Conservation (phyloP, 2,797 vertebrate species). For the Stomatorhinus walkeri region DNA sequence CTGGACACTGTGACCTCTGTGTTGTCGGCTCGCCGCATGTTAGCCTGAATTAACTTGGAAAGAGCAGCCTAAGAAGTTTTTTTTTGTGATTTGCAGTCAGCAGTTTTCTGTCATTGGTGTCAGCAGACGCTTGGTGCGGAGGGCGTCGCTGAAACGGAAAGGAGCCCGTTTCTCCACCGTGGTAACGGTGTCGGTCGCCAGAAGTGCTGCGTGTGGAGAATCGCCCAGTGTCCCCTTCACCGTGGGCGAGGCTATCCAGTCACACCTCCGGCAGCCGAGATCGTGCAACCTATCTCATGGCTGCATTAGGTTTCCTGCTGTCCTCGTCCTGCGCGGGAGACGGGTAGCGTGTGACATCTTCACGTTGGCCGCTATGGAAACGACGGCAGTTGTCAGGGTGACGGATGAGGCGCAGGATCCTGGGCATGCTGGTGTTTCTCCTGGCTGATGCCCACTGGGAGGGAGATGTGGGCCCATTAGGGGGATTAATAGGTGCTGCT, state of each 20-base stretch:
- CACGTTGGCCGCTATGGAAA: neutral
- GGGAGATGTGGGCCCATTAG: conserved; percentile 2
- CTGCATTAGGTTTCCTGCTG: neutral
- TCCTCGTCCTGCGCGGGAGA: neutral
- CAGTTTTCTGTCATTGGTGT: conserved; percentile 11
- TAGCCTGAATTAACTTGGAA: neutral
- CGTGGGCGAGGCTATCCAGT: neutral
- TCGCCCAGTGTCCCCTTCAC: neutral
- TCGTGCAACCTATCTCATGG: neutral
- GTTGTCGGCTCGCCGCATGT: neutral
- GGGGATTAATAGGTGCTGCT: conserved; percentile 19
- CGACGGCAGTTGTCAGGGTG: conserved; percentile 14
- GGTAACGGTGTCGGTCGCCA: neutral
- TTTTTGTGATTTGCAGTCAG: neutral
- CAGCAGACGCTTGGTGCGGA: neutral
- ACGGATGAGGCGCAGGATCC: neutral
- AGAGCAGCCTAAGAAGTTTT: neutral
- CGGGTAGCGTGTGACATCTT: neutral
- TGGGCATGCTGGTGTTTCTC: neutral
- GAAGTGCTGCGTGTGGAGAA: conserved; percentile 14
- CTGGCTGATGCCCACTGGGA: neutral
- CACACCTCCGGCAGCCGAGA: neutral
- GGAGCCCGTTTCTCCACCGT: neutral
- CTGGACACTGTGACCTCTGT: neutral
- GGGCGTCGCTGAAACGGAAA: neutral